These are phyloP conservation scores for Amphiprion percula DNA, from an alignment of 2,113 vertebrate species.

Conservation along the genomic window DNA sequence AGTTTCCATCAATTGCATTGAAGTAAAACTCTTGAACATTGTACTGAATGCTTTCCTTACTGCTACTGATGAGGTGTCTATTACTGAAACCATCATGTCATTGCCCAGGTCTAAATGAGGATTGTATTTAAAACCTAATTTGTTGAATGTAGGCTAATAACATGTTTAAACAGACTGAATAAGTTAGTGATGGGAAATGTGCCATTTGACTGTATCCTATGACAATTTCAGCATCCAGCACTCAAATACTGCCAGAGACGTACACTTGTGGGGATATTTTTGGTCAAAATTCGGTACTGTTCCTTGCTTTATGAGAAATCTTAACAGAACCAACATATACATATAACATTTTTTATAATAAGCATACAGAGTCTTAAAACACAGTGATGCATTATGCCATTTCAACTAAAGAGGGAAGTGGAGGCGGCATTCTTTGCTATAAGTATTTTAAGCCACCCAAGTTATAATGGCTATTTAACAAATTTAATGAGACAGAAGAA, in stretches of 20 bases:
- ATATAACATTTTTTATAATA: neutral
- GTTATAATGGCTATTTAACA: neutral
- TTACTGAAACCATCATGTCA: too few relatives aligned
- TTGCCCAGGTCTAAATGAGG: neutral
- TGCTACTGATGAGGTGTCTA: too few relatives aligned
- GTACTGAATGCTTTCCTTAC: too few relatives aligned
- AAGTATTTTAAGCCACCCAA: conserved; percentile 2
- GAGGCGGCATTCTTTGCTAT: neutral
- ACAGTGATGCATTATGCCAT: neutral
- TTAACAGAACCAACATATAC: neutral
- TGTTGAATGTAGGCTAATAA: conserved; percentile 7
- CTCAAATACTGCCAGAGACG: neutral
- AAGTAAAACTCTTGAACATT: too few relatives aligned
- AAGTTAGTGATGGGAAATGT: neutral
- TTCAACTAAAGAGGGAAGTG: neutral
- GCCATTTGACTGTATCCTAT: neutral
- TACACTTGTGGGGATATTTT: neutral
- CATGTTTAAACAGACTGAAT: conserved; percentile 4
- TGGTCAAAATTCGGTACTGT: neutral
- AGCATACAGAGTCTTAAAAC: neutral
- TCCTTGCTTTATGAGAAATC: neutral
- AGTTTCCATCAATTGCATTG: too few relatives aligned
- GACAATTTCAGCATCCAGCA: neutral
- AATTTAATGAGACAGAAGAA: conserved; percentile 2
- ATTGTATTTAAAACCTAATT: neutral